A percentile compares a stretch with the other conserved stretches of the same genome.
These are phyloP conservation scores for Drosophila hawaiiensis DNA, from an alignment of 2,888 invertebrate species.

Conservation along the genomic window DNA sequence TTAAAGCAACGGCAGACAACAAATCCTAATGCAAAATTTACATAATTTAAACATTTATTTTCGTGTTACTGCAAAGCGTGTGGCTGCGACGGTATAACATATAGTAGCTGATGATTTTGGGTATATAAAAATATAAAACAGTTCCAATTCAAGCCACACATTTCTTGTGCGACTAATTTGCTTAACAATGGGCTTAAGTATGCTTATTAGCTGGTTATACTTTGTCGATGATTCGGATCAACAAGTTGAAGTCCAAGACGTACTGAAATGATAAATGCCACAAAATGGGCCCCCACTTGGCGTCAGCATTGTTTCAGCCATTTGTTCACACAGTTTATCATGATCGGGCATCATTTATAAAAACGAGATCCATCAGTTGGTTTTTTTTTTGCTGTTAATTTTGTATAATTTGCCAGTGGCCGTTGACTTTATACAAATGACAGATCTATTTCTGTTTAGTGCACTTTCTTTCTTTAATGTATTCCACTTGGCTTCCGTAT, in stretches of 20 bases:
- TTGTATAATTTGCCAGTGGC: conserved; percentile 5
- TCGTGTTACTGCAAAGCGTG: conserved; percentile 47
- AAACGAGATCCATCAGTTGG: conserved; percentile 13
- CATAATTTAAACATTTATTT: conserved; percentile 76
- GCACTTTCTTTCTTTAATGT: conserved; percentile 39
- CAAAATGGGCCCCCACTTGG: neutral
- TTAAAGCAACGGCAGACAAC: conserved; percentile 32
- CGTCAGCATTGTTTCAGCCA: conserved; percentile 26
- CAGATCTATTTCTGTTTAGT: conserved; percentile 17
- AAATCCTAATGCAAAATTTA: conserved; percentile 61
- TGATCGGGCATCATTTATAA: conserved; percentile 7
- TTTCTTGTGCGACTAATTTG: conserved; percentile 59
- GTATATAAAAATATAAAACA: conserved; percentile 26
- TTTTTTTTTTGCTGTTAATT: neutral
- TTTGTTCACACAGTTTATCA: conserved; percentile 70
- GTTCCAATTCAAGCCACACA: conserved; percentile 26
- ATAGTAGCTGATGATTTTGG: conserved; percentile 48
- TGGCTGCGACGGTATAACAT: conserved; percentile 30
- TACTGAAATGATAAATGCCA: conserved; percentile 54
- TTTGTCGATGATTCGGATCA: conserved; percentile 43
- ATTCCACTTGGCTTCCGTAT: conserved; percentile 38
- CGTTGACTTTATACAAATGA: conserved; percentile 32
- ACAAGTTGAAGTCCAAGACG: conserved; percentile 37
- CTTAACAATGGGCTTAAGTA: conserved; percentile 66
- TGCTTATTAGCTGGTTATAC: conserved; percentile 63